Percentiles rank a stretch among this genome's conserved stretches.
phyloP scores from a whole-genome alignment of 2,113 vertebrate genomes.

The Rhipidura dahli region DNA sequence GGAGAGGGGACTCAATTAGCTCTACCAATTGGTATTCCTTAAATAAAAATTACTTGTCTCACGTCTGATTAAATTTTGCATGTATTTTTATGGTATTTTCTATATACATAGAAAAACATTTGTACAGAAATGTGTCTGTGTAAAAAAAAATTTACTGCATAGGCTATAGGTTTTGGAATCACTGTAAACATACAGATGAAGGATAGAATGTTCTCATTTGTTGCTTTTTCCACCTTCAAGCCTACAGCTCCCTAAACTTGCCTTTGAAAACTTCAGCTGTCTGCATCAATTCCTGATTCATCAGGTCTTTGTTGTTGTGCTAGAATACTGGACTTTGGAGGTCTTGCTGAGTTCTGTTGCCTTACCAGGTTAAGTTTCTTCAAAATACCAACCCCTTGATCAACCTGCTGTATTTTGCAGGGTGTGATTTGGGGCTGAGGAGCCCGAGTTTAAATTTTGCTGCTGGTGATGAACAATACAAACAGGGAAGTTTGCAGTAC shows the following conservation, averaged over 20 bases:
- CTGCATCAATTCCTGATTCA: not conserved
- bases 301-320: not conserved
- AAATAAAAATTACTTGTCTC: not conserved
- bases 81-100: not conserved
- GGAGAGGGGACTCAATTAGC: not conserved
- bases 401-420: not conserved
- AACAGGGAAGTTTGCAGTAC: not conserved
- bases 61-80: not conserved
- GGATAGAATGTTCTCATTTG: not conserved
- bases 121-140: too few relatives aligned
- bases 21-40: not conserved
- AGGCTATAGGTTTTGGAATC: not conserved
- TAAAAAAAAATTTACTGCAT: not conserved
- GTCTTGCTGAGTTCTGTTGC: not conserved
- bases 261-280: not conserved
- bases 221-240: not conserved
- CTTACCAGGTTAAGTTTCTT: not conserved
- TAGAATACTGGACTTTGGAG: not conserved
- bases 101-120: too few relatives aligned
- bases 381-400: not conserved
- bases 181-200: not conserved
- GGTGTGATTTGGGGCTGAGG: not conserved
- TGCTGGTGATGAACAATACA: not conserved
- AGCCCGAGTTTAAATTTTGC: not conserved
- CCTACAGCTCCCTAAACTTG: not conserved